Conservation (phyloP, 2,888 invertebrate species). For the Zele albiditarsus region DNA sequence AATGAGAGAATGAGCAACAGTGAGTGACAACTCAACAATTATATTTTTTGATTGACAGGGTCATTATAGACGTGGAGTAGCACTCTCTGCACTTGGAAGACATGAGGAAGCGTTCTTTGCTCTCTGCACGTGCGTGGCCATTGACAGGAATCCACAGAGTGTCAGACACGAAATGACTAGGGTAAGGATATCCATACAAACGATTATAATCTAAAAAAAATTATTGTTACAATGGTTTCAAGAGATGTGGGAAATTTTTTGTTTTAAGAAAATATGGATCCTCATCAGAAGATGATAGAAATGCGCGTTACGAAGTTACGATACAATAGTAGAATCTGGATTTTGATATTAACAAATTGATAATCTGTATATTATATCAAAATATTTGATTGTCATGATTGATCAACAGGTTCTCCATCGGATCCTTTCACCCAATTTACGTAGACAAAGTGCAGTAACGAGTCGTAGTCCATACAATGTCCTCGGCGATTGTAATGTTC, state of each 20-base stretch:
- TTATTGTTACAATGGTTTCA: too few species aligned
- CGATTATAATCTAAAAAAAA: background rate
- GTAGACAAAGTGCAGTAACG: slow-evolving; percentile 60
- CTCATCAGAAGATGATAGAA: too few species aligned
- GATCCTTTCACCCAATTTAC: slow-evolving; percentile 62
- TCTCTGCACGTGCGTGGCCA: slow-evolving; percentile 76
- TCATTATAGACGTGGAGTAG: slow-evolving; percentile 76
- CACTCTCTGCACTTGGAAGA: slow-evolving; percentile 74
- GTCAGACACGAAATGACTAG: slow-evolving; percentile 75
- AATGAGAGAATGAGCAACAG: background rate
- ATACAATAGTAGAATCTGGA: too few species aligned
- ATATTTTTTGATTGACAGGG: slow-evolving; percentile 69
- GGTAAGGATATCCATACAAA: slow-evolving; percentile 64
- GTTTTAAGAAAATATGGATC: too few species aligned
- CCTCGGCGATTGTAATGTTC: slow-evolving; percentile 61
- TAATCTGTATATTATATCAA: background rate
- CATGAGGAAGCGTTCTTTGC: slow-evolving; percentile 77
- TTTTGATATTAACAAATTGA: background rate
- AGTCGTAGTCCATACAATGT: slow-evolving; percentile 65
- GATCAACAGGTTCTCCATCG: slow-evolving; percentile 64
- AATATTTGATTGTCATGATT: slow-evolving; percentile 15
- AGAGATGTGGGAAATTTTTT: too few species aligned
- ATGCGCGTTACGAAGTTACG: too few species aligned
- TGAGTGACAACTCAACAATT: background rate
- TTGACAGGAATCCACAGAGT: slow-evolving; percentile 74